Evolutionary conservation across 2,113 vertebrate species (phyloP).

Genomic region (Diadophis punctatus): DNA sequence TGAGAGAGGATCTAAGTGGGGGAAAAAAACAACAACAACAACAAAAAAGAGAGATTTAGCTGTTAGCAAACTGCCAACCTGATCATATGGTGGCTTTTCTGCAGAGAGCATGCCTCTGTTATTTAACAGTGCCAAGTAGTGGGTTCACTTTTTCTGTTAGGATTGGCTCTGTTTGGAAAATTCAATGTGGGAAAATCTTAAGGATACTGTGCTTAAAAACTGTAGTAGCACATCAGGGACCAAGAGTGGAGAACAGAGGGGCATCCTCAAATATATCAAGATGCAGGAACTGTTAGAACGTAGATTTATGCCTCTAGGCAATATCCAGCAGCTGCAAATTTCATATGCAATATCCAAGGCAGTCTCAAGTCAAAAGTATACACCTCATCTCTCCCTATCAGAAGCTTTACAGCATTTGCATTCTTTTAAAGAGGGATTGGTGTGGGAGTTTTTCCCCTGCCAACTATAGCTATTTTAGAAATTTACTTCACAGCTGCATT

Average conservation of each 20-base stretch:
- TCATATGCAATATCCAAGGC: neutral
- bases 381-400: neutral
- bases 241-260: neutral
- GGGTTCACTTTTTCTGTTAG: neutral
- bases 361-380: neutral
- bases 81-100: constrained; percentile 51
- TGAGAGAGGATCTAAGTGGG: constrained; percentile 89
- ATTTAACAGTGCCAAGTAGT: constrained; percentile 7
- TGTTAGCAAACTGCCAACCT: constrained; percentile 66
- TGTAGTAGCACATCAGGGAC: constrained; percentile 12
- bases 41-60: constrained; percentile 67
- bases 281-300: neutral
- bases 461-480: neutral
- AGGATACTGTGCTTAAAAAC: constrained; percentile 25
- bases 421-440: neutral
- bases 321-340: neutral
- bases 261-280: neutral
- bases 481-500: neutral
- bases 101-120: constrained; percentile 48
- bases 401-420: constrained; percentile 9
- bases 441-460: neutral
- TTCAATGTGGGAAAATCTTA: constrained; percentile 13
- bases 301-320: neutral
- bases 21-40: constrained; percentile 69
- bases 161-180: neutral